Evolutionary conservation across 53 echinoderm and acorn worm species (phyloP).

Genomic region (Holothuria leucospilota): DNA sequence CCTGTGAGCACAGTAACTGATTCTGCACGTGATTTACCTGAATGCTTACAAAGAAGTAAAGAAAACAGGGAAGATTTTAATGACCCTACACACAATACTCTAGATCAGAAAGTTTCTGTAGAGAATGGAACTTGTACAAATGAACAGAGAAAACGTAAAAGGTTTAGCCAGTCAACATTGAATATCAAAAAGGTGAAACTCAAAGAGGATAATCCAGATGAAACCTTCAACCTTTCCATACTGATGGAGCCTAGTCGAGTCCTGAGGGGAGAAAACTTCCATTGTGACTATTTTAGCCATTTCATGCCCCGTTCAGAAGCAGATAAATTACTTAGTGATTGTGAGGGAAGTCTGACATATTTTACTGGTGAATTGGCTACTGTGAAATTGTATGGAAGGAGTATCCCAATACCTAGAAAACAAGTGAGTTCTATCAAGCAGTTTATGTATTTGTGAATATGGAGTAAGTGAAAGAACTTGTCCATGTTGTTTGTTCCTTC

Average conservation of each 20-base stretch:
- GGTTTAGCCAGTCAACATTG: not conserved
- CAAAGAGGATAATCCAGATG: not conserved
- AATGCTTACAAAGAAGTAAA: no score
- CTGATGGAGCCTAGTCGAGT: not conserved
- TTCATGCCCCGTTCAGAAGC: slow-evolving; percentile 67
- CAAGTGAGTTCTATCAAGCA: slow-evolving; percentile 55
- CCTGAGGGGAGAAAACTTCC: slow-evolving; percentile 68
- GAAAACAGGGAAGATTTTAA: no score
- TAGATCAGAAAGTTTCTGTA: no score
- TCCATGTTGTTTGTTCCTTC: no score
- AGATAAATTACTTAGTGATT: slow-evolving; percentile 58
- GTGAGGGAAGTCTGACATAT: slow-evolving; percentile 73
- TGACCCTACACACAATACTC: no score
- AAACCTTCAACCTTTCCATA: not conserved
- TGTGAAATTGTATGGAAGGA: slow-evolving; percentile 80
- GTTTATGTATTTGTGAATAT: not conserved
- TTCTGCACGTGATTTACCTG: no score
- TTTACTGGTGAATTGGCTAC: slow-evolving; percentile 78
- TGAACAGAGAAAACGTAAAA: not conserved
- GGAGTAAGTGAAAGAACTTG: no score
- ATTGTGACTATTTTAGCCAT: slow-evolving; percentile 77
- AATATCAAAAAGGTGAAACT: not conserved
- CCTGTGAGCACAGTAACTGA: no score
- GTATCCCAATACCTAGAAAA: slow-evolving; percentile 84
- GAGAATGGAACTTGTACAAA: no score